Base-by-base conservation (phyloP, 2,797 vertebrate genomes). In the Taeniopygia guttata region DNA sequence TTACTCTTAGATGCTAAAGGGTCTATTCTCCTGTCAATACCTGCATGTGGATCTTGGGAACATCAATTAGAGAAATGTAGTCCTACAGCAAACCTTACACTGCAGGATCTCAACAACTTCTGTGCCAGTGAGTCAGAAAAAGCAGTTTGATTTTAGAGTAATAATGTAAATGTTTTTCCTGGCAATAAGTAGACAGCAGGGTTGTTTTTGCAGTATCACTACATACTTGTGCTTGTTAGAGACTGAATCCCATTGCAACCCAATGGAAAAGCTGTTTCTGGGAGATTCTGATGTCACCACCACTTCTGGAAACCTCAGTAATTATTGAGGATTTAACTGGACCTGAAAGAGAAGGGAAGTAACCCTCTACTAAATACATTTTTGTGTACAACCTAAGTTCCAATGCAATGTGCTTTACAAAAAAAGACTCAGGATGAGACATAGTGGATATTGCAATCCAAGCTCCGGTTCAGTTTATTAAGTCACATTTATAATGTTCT, bases 321-420 rank as follows among this genome's bases (percentile, higher is more conserved):
- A 95, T 93, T 95, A 90, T 27, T 34, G 42, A 95, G 82, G 96
- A 96, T 96, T 97, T 96, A 97, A 96, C 43, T 96, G 90, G 93
- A 94, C 87, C 89, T 94, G 91, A 97, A 97, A 97, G 94, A 87
- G 94, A 89, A 83, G 21, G 62, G 62, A 62, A 80, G 8, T 11
- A 43, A 45, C 27, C 16, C 13, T 60, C 56, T 52, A 27, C 49
- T 58, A 92, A 95, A 94, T 62, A 84, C 40, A 51, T 91, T 95
- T 63, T 78, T 96, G 52, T 77, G 43, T 74, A 58, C 95, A 96
- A 87, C 74, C 42, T 60, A 90, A 80, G 72, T 95, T 90, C 58
- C 80, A 87, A 43, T 32, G 64, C 38, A 52, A 21, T 23, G n/a
- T 46, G 59, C 20, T 93, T 85, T 58, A 77, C 69, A 22, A 66